These are phyloP conservation scores for Apamea crenata DNA, from an alignment of 2,888 invertebrate genomes.

Conservation along the genomic window DNA sequence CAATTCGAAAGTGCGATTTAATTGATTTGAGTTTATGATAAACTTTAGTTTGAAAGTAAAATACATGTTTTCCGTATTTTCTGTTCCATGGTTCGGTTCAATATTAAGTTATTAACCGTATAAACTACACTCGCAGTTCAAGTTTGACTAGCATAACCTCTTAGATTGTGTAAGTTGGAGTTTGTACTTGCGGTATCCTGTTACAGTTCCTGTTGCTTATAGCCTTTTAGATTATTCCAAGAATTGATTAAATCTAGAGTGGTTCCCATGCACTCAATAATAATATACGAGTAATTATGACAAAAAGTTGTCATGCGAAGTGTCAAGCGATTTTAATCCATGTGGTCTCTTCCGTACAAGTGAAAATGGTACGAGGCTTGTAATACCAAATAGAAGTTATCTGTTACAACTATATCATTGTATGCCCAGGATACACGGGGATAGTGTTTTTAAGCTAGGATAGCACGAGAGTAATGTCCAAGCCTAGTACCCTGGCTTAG, in stretches of 20 bases:
- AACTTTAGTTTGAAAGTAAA: not conserved
- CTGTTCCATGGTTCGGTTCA: not conserved
- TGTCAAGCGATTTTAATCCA: not conserved
- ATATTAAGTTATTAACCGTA: conserved; percentile 3
- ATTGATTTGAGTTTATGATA: not conserved
- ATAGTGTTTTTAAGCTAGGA: not conserved
- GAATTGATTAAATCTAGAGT: not conserved
- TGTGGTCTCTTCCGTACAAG: not conserved
- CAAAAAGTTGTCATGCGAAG: not conserved
- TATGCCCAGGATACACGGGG: not conserved
- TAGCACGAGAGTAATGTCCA: not conserved
- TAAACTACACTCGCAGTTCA: not conserved
- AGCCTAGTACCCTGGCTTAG: too few relatives aligned
- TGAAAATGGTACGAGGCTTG: too few relatives aligned
- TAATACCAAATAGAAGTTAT: too few relatives aligned
- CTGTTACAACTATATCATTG: not conserved
- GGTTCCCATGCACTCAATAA: not conserved
- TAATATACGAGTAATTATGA: not conserved
- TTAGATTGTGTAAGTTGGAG: conserved; percentile 6
- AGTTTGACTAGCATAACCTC: conserved; percentile 18
- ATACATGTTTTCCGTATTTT: not conserved
- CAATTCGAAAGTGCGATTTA: not conserved
- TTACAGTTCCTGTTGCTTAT: not conserved
- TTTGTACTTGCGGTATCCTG: conserved; percentile 5
- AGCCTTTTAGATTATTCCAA: not conserved